Evolutionary conservation across 2,113 vertebrate species (phyloP).

Genomic region (Rhagologus leucostigma): DNA sequence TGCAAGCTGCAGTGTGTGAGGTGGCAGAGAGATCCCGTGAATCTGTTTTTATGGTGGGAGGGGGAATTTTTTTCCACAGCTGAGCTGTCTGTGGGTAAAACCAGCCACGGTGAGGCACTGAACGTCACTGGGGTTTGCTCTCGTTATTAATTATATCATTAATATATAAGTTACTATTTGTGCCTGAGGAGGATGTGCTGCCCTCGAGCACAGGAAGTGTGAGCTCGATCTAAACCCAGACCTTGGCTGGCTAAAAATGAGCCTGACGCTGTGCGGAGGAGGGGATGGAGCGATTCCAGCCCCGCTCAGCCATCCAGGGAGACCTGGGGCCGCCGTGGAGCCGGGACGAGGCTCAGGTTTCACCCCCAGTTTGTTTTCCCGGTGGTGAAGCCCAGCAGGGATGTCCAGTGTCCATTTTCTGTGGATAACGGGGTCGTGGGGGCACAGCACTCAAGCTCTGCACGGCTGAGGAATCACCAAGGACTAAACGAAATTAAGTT

Average conservation of each 20-base stretch:
- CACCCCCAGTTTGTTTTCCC: not conserved
- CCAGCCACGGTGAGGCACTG: not conserved
- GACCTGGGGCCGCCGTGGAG: not conserved
- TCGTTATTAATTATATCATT: no score
- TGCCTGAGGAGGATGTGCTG: not conserved
- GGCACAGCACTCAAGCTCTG: not conserved
- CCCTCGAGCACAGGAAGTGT: not conserved
- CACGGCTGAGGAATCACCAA: not conserved
- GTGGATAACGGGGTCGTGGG: not conserved
- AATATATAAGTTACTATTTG: not conserved
- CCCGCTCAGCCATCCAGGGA: not conserved
- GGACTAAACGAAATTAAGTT: not conserved
- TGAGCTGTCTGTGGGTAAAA: not conserved
- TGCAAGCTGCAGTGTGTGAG: not conserved
- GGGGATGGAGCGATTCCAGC: not conserved
- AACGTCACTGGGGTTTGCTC: not conserved
- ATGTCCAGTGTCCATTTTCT: rapidly evolving
- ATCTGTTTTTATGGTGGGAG: not conserved
- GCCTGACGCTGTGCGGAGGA: not conserved
- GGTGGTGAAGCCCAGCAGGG: not conserved
- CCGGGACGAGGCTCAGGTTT: not conserved
- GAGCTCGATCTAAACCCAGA: not conserved
- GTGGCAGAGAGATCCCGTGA: not conserved
- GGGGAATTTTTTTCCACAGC: not conserved
- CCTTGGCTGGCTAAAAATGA: not conserved